These are phyloP conservation scores for Azorinus chamasolen DNA, from an alignment of 2,888 invertebrate species.

Conservation along the genomic window DNA sequence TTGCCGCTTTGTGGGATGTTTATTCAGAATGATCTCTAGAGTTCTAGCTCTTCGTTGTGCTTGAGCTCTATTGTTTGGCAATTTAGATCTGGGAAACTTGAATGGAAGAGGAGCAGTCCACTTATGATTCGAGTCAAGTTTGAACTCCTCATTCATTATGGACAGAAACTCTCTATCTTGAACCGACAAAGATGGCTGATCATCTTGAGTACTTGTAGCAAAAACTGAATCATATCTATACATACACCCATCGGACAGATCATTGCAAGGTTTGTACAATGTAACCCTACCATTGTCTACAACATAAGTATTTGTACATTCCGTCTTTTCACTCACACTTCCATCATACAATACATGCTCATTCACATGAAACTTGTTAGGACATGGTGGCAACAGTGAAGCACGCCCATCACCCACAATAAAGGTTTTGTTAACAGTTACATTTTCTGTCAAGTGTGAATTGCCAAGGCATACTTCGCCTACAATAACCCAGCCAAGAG, in stretches of 20 bases:
- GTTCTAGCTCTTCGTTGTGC: slow-evolving; percentile 24
- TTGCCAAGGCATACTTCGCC: slow-evolving; percentile 22
- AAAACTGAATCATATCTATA: slow-evolving; percentile 9
- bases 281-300: slow-evolving; percentile 21
- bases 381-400: slow-evolving; percentile 14
- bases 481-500: slow-evolving; percentile 29
- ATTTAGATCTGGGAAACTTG: slow-evolving; percentile 10
- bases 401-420: slow-evolving; percentile 19
- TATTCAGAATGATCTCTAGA: slow-evolving; percentile 27
- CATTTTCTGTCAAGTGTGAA: not conserved
- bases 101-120: slow-evolving; percentile 44
- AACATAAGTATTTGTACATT: slow-evolving; percentile 14
- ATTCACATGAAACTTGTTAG: slow-evolving; percentile 16
- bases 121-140: slow-evolving; percentile 9
- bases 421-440: slow-evolving; percentile 19
- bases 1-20: slow-evolving; percentile 35
- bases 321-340: not conserved
- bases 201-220: slow-evolving; percentile 1
- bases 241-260: not conserved
- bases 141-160: slow-evolving; percentile 38
- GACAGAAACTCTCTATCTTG: slow-evolving; percentile 23
- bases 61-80: slow-evolving; percentile 42
- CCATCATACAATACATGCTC: not conserved
- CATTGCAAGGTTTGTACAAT: slow-evolving; percentile 16
- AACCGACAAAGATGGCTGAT: slow-evolving; percentile 14